Base-by-base conservation (phyloP, 1,140 invertebrate species). In the Ceratosolen solmsi region DNA sequence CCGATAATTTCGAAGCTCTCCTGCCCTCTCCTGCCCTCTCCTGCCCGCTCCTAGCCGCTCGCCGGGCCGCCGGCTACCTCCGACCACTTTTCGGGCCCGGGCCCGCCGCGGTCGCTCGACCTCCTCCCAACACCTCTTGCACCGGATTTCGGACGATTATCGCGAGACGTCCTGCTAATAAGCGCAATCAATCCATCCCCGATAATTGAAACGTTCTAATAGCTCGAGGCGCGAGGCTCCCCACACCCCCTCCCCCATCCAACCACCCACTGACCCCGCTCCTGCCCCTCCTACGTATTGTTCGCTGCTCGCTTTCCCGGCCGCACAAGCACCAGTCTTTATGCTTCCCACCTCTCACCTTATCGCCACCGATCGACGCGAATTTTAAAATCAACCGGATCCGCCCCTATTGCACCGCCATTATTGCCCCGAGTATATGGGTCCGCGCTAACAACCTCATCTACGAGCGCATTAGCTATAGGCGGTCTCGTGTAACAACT, bases 1-100 rank as follows among this genome's bases (percentile, higher is more conserved):
- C 71, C 71, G 71, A 74, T 74, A 74, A 74, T 74, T 74, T 74
- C 71, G 46, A 56, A 15, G 27, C 71, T 56, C 46, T n/a, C 5
- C 38, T 46, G 1, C 1, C 65, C 30, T 27, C 70, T 49, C 27
- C 13, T 20, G 5, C 22, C 7, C 46, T 49, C 72, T 51, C 38
- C 63, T 51, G 33, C 8, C 65, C 30, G 5, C 70, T 49, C 27
- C 2, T 20, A 2, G 2, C 22, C 46, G 2, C 72, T 41, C 56
- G 5, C 76, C n/a, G 2, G 2, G n/a, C 13, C 9, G 2, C 41
- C 15, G 9, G 36, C 36, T 72, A 38, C 33, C 33, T 68, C 41
- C 25, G 15, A 25, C 51, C 3, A 5, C 70, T 30, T 38, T 13
- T 68, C 1, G 33, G 63, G 13, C 5, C n/a, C 68, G 2, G 36